Conservation (phyloP, 2,888 invertebrate species). For the Mycogona germanica region DNA sequence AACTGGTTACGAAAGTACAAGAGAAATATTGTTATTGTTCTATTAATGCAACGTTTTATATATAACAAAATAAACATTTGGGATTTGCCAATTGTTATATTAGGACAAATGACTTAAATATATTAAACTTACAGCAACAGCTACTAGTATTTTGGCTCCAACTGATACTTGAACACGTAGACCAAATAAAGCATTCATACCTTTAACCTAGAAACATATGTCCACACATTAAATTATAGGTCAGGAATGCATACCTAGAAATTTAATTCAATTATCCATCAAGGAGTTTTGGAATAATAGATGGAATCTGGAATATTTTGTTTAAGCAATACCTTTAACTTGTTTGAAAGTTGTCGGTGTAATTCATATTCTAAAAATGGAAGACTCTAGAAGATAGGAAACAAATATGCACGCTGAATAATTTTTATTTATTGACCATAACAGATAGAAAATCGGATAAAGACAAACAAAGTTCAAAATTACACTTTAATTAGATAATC, state of each 20-base stretch:
- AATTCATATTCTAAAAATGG: conserved; percentile 95
- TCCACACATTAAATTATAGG: neutral
- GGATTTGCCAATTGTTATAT: neutral
- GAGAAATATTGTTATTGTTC: too few relatives aligned
- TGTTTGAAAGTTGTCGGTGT: conserved; percentile 78
- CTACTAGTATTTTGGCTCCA: conserved; percentile 77
- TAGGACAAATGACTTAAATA: neutral
- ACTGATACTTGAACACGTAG: conserved; percentile 63
- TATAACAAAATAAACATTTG: neutral
- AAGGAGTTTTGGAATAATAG: too few relatives aligned
- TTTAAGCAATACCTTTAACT: conserved; percentile 50
- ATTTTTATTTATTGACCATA: too few relatives aligned
- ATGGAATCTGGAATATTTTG: too few relatives aligned
- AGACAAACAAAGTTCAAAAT: too few relatives aligned
- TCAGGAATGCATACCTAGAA: neutral
- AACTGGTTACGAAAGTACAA: neutral
- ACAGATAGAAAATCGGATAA: too few relatives aligned
- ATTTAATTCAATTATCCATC: too few relatives aligned
- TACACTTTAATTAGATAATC: neutral
- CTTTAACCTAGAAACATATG: conserved; percentile 46
- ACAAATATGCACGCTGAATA: too few relatives aligned
- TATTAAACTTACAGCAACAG: conserved; percentile 48
- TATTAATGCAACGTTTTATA: too few relatives aligned
- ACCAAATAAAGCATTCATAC: conserved; percentile 89
- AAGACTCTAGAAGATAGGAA: conserved; percentile 51